Percentiles rank a stretch among this genome's conserved stretches.
Conservation (phyloP, 2,797 vertebrate species). For the Gephyroberyx darwinii region DNA sequence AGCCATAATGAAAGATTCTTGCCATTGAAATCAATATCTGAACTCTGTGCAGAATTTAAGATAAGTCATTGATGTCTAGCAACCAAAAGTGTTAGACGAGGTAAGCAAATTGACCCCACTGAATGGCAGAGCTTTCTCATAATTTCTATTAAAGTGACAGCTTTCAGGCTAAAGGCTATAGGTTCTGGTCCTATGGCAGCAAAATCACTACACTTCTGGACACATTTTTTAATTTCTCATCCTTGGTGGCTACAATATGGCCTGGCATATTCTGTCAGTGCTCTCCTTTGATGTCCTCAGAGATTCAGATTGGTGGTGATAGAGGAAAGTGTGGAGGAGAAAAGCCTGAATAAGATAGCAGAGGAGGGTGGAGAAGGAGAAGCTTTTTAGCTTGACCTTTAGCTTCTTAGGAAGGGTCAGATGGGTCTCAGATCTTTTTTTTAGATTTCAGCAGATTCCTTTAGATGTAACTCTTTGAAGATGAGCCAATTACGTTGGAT, state of each 20-base stretch:
- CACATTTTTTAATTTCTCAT: neutral
- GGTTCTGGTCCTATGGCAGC: slow-evolving; percentile 2
- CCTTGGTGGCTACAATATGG: neutral
- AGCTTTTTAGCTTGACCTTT: slow-evolving; percentile 38
- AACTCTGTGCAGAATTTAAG: neutral
- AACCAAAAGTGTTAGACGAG: neutral
- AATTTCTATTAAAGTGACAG: no score
- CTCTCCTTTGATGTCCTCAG: slow-evolving; percentile 50
- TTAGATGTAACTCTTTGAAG: slow-evolving; percentile 52
- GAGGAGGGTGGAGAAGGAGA: slow-evolving; percentile 3
- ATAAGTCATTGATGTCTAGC: neutral
- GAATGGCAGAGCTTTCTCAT: neutral
- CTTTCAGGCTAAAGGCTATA: neutral
- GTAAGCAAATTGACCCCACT: neutral
- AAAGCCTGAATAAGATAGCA: slow-evolving; percentile 25
- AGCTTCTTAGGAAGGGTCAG: slow-evolving; percentile 41
- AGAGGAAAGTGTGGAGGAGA: slow-evolving; percentile 34
- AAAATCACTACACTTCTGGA: neutral
- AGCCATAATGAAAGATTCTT: neutral
- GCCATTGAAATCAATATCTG: no score
- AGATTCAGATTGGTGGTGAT: slow-evolving; percentile 41
- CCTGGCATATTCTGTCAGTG: slow-evolving; percentile 18
- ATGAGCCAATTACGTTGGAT: slow-evolving; percentile 43
- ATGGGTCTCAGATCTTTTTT: slow-evolving; percentile 16
- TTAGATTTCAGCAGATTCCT: slow-evolving; percentile 39